Conservation (phyloP, 2,888 invertebrate species). For the Spicauda simplicius region DNA sequence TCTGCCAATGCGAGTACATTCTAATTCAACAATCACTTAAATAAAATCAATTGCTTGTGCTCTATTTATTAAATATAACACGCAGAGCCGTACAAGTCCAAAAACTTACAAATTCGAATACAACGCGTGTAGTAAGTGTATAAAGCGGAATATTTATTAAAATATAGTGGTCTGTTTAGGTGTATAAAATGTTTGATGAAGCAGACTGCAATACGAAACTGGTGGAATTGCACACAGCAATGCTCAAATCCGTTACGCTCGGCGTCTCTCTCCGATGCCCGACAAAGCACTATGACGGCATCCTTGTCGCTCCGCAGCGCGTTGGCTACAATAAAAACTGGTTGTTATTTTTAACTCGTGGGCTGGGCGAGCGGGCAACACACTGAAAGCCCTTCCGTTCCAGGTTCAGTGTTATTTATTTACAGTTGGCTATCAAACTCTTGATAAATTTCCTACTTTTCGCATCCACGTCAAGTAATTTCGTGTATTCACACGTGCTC, state of each 20-base stretch:
- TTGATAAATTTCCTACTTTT: constrained; percentile 7
- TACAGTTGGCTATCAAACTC: constrained; percentile 46
- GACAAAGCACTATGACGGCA: constrained; percentile 61
- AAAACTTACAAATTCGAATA: background rate
- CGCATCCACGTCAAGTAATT: background rate
- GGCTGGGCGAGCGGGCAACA: constrained; percentile 71
- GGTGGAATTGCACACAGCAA: constrained; percentile 73
- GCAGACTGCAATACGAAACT: constrained; percentile 60
- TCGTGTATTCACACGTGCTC: background rate
- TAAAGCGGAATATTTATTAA: constrained; percentile 17
- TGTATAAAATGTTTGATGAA: constrained; percentile 49
- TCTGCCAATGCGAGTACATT: background rate
- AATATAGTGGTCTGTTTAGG: constrained; percentile 10
- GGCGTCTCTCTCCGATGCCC: constrained; percentile 69
- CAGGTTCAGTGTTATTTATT: constrained; percentile 63
- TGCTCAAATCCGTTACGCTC: constrained; percentile 75
- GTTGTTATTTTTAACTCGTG: constrained; percentile 82
- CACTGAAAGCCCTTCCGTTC: constrained; percentile 75
- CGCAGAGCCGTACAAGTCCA: background rate
- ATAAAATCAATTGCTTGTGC: too few species aligned
- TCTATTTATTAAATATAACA: too few species aligned
- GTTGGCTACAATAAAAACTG: constrained; percentile 80
- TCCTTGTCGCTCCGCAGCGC: constrained; percentile 75
- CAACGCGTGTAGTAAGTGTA: background rate
- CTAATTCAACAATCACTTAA: too few species aligned